Evolutionary conservation across 2,888 invertebrate genomes (phyloP), one percentile per base, ranked within the genome.

Genomic region (Agrilus mali): DNA sequence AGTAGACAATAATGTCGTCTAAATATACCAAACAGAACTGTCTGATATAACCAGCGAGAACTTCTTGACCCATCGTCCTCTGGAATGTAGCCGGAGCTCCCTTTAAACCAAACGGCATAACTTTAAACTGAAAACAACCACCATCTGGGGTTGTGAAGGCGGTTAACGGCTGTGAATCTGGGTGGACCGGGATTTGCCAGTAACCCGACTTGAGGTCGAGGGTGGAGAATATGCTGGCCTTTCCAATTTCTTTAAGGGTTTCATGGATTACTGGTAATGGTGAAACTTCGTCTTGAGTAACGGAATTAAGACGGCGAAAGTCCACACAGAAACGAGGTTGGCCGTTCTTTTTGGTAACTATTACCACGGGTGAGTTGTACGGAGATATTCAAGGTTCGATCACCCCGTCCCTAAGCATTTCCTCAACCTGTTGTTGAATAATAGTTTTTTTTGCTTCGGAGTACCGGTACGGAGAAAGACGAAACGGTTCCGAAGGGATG

Each of bases 121-220:
- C 54, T 4, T 44, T 40, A 32, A 57, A 61, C 31, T 56, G 52
- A 41, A 52, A 60, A 2, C 48, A 48, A 0, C 54, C 53, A 1
- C 56, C 54, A 31, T 53, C 48, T 1, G 58, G 56, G 0, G 57
- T 52, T 8, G 42, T n/a, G 27, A 42, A 37, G 12, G 42, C 42
- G 6, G 42, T 42, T 22, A 37, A 8, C 1, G 36, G 31, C 15
- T 31, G 38, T n/a, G 20, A 38, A n/a, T 13, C 8, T 50, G 39
- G 43, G 3, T 47, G 49, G 47, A 60, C 46, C 4, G 54, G 55
- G 1, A 60, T 45, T 27, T 60, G 59, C 59, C 60, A 61, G 33
- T 58, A 62, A 2, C 59, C 56, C 37, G 51, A 51, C 20, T 52
- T 51, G 4, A 59, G 41, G 15, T 61, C 59, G 3, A 60, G 36